A percentile compares a stretch with the other conserved stretches of the same genome.
Conservation (phyloP, 2,797 vertebrate species). For the Tauraco hartlaubi region DNA sequence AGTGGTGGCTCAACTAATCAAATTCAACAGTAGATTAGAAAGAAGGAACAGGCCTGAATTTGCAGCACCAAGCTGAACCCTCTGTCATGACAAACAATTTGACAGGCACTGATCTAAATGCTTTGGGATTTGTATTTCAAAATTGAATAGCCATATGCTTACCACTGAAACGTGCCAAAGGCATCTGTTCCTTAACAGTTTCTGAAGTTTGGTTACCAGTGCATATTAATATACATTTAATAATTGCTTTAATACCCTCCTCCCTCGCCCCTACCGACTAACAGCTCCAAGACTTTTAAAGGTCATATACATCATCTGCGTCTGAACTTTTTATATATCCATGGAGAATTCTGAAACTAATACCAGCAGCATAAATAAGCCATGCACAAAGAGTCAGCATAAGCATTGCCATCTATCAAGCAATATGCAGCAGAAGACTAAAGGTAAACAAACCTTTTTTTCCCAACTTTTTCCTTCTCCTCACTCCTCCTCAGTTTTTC, state of each 20-base stretch:
- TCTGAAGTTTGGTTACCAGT: conserved; percentile 23
- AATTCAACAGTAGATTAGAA: background rate
- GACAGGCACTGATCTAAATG: conserved; percentile 24
- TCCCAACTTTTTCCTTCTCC: background rate
- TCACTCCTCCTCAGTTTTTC: background rate
- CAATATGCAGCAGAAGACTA: background rate
- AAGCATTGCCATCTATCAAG: background rate
- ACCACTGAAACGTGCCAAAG: background rate
- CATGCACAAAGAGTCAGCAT: background rate
- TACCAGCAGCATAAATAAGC: background rate
- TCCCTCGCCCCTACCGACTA: background rate
- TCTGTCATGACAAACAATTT: background rate
- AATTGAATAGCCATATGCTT: conserved; percentile 14
- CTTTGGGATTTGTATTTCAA: background rate
- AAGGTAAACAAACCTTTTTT: background rate
- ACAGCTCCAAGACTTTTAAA: background rate
- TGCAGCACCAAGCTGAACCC: background rate
- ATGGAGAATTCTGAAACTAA: background rate
- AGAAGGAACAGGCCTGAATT: background rate
- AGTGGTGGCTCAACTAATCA: background rate
- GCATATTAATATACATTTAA: background rate
- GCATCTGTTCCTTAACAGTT: conserved; percentile 19
- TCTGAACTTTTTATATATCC: background rate
- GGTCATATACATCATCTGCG: background rate
- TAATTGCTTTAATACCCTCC: background rate